Base-by-base conservation (phyloP, 2,888 invertebrate genomes). In the Perizoma affinitatum region DNA sequence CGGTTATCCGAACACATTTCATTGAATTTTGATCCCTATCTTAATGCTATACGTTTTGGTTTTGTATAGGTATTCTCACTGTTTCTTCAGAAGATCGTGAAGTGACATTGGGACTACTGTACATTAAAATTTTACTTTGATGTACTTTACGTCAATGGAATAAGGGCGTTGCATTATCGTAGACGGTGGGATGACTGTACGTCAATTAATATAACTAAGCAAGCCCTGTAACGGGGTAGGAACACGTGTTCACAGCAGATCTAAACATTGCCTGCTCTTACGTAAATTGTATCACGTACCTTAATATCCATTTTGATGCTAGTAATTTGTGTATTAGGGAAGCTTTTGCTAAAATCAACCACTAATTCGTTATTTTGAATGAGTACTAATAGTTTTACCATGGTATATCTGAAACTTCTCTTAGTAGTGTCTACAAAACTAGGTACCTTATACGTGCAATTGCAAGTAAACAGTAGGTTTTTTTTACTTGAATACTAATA, bases 151-250 rank as follows among this genome's bases (percentile, higher is more conserved):
- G 6, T 3, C 8, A 6, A 42, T 41, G 44, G 22, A 48, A 49
- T 54, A 61, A 61, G 36, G 52, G 33, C 47, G 36, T 5, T 51
- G 38, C 38, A 4, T 38, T 38, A 22, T 22, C 22, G 22, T 22
- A 35, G 9, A 8, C 47, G 7, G 11, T 10, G 51, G 63, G 42
- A 44, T n/a, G 67, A 67, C 68, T 73, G 76, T 76, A 72, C 76
- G 78, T 86, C 86, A 88, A 89, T 88, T 88, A 85, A 87, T 82
- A 80, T 84, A 79, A 85, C 84, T 84, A 86, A 77, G 72, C 79
- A 75, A 65, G 74, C 69, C 78, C 77, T 75, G 77, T 78, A 79
- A 78, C 73, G 68, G 68, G 58, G 69, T 50, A 58, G 62, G 66
- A 80, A 80, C 87, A 87, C 78, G 80, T 86, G 85, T 85, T 82